Percentiles rank a stretch among this genome's conserved stretches.
These are phyloP conservation scores for Lutraria rhynchaena DNA, from an alignment of 1,140 invertebrate species.

Conservation along the genomic window DNA sequence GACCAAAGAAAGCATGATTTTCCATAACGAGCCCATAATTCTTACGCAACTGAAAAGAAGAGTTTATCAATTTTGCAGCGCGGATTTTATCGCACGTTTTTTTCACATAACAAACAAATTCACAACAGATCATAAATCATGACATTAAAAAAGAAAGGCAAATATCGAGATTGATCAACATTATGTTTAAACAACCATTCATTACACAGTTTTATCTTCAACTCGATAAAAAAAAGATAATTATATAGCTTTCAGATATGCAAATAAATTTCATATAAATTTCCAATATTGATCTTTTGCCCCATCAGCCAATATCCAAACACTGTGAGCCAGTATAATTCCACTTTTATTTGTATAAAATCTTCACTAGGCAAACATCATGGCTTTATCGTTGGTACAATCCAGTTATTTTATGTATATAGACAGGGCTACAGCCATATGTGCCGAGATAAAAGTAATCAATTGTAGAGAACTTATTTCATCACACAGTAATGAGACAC, in stretches of 20 bases:
- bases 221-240: slow-evolving; percentile 56
- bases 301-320: slow-evolving; percentile 48
- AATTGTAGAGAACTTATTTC: slow-evolving; percentile 20
- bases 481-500: slow-evolving; percentile 12
- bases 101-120: slow-evolving; percentile 23
- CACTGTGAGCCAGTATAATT: slow-evolving; percentile 39
- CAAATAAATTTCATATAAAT: slow-evolving; percentile 63
- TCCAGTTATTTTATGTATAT: slow-evolving; percentile 56
- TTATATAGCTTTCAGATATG: slow-evolving; percentile 59
- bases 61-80: slow-evolving; percentile 34
- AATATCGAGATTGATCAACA: slow-evolving; percentile 39
- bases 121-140: slow-evolving; percentile 45
- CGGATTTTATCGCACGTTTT: slow-evolving; percentile 16
- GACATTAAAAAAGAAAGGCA: slow-evolving; percentile 45
- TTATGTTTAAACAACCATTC: slow-evolving; percentile 57
- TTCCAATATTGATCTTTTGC: slow-evolving; percentile 61
- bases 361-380: slow-evolving; percentile 42
- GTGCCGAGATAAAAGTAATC: slow-evolving; percentile 28
- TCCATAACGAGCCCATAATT: slow-evolving; percentile 30
- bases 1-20: too few species aligned
- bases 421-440: slow-evolving; percentile 17
- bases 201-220: slow-evolving; percentile 53
- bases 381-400: slow-evolving; percentile 35
- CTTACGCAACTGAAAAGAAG: slow-evolving; percentile 20
- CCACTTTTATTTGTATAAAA: slow-evolving; percentile 51